Conservation (phyloP, 2,113 vertebrate species). For the Kryptolebias marmoratus region DNA sequence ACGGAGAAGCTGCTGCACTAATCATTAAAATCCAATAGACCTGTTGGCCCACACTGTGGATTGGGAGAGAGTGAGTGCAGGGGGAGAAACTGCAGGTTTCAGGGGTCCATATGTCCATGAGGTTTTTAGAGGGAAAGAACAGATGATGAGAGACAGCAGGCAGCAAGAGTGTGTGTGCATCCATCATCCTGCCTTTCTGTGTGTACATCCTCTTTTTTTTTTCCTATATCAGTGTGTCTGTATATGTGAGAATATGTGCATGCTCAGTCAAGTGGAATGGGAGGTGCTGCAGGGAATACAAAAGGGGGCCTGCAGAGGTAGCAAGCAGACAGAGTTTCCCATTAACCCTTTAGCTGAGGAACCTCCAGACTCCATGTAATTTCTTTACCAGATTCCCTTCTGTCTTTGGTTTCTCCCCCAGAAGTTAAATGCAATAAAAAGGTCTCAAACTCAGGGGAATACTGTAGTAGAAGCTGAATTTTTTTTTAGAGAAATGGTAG, state of each 20-base stretch:
- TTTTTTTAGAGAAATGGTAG: neutral
- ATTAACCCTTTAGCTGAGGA: constrained; percentile 75
- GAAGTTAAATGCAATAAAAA: constrained; percentile 19
- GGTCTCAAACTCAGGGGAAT: constrained; percentile 8
- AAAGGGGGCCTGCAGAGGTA: constrained; percentile 77
- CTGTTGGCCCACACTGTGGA: constrained; percentile 60
- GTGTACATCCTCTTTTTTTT: constrained; percentile 59
- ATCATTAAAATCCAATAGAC: constrained; percentile 75
- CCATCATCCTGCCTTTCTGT: constrained; percentile 51
- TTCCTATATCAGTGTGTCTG: constrained; percentile 45
- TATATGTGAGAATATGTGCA: constrained; percentile 37
- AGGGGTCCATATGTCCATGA: constrained; percentile 76
- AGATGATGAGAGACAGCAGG: constrained; percentile 75
- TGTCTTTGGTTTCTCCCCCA: neutral
- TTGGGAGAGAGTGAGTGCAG: constrained; percentile 31
- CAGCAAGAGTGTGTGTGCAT: constrained; percentile 37
- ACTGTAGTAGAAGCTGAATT: neutral
- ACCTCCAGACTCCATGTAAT: constrained; percentile 4
- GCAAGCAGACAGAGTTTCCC: constrained; percentile 58
- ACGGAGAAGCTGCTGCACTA: constrained; percentile 67
- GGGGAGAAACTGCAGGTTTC: constrained; percentile 59
- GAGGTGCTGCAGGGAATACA: constrained; percentile 73
- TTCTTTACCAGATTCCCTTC: neutral
- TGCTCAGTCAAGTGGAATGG: constrained; percentile 78
- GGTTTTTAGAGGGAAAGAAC: constrained; percentile 69